Evolutionary conservation across 2,888 invertebrate species (phyloP), one percentile per base, ranked within the genome.

Genomic region (Oscheius sp.): DNA sequence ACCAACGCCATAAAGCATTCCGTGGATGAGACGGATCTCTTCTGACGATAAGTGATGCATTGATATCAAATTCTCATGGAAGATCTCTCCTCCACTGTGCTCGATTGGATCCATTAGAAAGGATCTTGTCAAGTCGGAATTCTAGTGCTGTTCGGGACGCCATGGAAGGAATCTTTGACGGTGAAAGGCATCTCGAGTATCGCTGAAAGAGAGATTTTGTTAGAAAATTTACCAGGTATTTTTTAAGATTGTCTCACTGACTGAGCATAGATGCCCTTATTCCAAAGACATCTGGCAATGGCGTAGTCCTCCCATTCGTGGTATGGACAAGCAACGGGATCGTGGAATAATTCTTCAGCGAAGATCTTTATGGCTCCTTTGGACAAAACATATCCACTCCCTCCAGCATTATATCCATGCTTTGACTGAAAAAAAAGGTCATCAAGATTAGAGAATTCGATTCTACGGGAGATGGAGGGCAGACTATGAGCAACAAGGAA

Each of bases 301-400:
- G 76, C 79, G 50, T 69, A 79, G 48, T 79, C 79, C 48, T 79
- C 79, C 79, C 79, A 79, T 57, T 80, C 80, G 50, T 80, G 80
- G 64, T 76, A 76, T 10, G 76, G 76, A 61, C 80, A 80, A 5
- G 69, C 52, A 0, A 66, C 52, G n/a, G 64, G 63, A 50, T 76
- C 71, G 20, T 69, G 53, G 65, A 75, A 80, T 33, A 80, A 65
- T 39, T 74, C 63, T 25, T 78, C 75, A 12, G 76, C 70, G 39
- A 76, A 80, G 17, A 76, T 65, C 6, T 68, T 64, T 78, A 80
- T 80, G 23, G 80, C 78, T 20, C 69, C 76, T 25, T 74, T 63
- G 65, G 73, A 73, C 69, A 80, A 52, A 29, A 75, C 72, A 45
- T 80, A 80, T 10, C 80, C 80, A 65, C 76, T 75, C 25, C 80